Percentiles rank a stretch among this genome's conserved stretches.
Conservation (phyloP, 2,797 vertebrate species). For the Onychomys torridus region DNA sequence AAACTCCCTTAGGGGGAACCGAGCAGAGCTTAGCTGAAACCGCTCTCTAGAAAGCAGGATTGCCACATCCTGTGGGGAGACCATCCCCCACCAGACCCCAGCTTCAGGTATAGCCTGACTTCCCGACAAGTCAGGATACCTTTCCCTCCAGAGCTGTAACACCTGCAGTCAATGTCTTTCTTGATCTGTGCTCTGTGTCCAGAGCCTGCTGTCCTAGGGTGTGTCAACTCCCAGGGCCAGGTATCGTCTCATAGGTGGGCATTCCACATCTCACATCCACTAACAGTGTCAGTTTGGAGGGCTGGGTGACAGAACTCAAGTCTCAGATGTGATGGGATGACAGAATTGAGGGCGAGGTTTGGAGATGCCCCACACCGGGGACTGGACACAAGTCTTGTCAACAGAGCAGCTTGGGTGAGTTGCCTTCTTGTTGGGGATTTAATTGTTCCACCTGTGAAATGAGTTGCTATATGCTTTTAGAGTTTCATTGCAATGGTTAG, state of each 20-base stretch:
- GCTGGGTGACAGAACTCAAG: background rate
- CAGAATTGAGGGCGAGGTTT: background rate
- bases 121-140: too few relatives aligned
- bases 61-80: too few relatives aligned
- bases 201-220: background rate
- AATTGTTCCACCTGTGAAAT: background rate
- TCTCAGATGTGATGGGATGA: background rate
- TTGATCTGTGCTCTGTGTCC: background rate
- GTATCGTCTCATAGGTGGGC: background rate
- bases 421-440: background rate
- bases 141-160: too few relatives aligned
- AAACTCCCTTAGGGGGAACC: too few relatives aligned
- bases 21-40: too few relatives aligned
- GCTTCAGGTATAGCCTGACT: too few relatives aligned
- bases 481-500: background rate
- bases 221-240: background rate
- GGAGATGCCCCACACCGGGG: background rate
- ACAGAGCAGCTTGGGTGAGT: background rate
- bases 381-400: background rate
- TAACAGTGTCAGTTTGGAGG: background rate
- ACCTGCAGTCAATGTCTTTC: too few relatives aligned
- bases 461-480: background rate
- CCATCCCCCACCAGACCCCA: too few relatives aligned
- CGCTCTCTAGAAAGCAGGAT: too few relatives aligned
- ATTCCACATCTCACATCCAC: background rate